Conservation (phyloP, 2,113 vertebrate species). For the Salvelinus sp. region DNA sequence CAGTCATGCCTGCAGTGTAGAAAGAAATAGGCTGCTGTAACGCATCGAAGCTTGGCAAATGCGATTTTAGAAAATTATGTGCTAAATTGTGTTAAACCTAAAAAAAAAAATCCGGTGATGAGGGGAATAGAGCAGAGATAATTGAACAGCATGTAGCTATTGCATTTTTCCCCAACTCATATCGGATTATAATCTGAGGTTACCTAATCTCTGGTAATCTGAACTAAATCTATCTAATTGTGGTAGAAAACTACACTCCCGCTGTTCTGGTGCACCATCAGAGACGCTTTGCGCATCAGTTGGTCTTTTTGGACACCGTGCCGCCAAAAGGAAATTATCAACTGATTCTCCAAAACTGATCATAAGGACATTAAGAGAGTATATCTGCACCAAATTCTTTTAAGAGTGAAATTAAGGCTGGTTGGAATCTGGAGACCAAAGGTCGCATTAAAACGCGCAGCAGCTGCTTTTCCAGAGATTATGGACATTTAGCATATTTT, state of each 20-base stretch:
- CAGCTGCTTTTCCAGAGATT: neutral
- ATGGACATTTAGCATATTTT: neutral
- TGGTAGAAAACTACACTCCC: constrained; percentile 58
- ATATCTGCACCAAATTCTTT: neutral
- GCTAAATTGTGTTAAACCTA: constrained; percentile 9
- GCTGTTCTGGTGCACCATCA: constrained; percentile 21
- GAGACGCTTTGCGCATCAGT: neutral
- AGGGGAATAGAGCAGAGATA: constrained; percentile 11
- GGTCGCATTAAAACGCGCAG: neutral
- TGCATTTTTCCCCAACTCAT: constrained; percentile 48
- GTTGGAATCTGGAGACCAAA: neutral
- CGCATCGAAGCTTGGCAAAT: constrained; percentile 1
- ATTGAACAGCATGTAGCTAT: constrained; percentile 10
- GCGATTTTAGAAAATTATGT: constrained; percentile 13
- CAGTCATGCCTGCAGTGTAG: neutral
- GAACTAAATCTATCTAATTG: constrained; percentile 69
- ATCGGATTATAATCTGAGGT: constrained; percentile 63
- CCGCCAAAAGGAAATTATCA: neutral
- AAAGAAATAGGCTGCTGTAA: neutral
- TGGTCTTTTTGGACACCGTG: neutral
- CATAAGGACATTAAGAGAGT: neutral
- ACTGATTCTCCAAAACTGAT: neutral
- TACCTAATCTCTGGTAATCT: constrained; percentile 72
- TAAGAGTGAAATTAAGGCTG: neutral
- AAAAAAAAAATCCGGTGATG: neutral